Conservation (phyloP, 1,140 invertebrate genomes). For the Drosophila kanapiae region DNA sequence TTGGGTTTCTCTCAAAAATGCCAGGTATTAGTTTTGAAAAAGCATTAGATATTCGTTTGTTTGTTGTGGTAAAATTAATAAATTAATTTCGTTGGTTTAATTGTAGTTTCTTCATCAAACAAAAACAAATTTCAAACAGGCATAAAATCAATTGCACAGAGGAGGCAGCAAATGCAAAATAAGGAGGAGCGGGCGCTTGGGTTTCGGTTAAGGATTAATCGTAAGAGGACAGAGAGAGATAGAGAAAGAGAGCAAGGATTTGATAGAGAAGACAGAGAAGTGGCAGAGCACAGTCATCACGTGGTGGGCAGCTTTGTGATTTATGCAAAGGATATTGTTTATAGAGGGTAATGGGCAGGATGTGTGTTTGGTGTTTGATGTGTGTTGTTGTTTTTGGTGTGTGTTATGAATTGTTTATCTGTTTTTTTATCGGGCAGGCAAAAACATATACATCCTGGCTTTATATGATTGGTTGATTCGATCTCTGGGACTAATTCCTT, state of each 20-base stretch:
- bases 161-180: slow-evolving; percentile 43
- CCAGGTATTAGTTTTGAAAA: slow-evolving; percentile 53
- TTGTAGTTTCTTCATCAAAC: slow-evolving; percentile 56
- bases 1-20: slow-evolving; percentile 61
- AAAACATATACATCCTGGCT: slow-evolving; percentile 47
- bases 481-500: slow-evolving; percentile 27
- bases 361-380: neutral
- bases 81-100: slow-evolving; percentile 58
- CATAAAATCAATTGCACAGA: slow-evolving; percentile 64
- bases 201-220: slow-evolving; percentile 49
- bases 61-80: slow-evolving; percentile 51
- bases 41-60: slow-evolving; percentile 47
- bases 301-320: slow-evolving; percentile 18
- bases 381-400: neutral
- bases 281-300: slow-evolving; percentile 2
- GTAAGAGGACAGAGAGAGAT: slow-evolving; percentile 9
- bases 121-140: slow-evolving; percentile 84
- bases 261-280: slow-evolving; percentile 26
- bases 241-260: slow-evolving; percentile 8
- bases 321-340: slow-evolving; percentile 4
- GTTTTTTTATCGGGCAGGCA: slow-evolving; percentile 32
- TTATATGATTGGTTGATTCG: slow-evolving; percentile 68
- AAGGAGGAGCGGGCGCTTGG: neutral
- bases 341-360: slow-evolving; percentile 4
- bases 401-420: slow-evolving; percentile 2